Evolutionary conservation across 2,888 invertebrate species (phyloP), one percentile per base, ranked within the genome.

Genomic region (Sphinx pinastri): DNA sequence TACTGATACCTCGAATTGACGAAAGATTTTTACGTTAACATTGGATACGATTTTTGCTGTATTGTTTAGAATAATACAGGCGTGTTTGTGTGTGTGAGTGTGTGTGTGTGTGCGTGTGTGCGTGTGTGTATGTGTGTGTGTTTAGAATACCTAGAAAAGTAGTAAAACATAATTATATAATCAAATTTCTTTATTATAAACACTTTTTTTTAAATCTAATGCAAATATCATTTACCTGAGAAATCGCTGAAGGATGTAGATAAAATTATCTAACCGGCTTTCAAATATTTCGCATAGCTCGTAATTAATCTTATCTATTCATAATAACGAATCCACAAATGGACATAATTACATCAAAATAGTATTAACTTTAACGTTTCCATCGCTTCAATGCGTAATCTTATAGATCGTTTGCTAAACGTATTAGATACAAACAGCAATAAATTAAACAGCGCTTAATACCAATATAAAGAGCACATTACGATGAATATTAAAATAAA

Each of bases 361-460:
- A 19, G 19, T 8, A 63, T 63, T 63, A 63, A 57, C 25, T 57
- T 57, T 31, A 63, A 63, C 16, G 19, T 49, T 63, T 63, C 63
- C 49, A 60, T 25, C 13, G 31, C 16, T 47, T 63, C 49, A 63
- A 49, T 52, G 14, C 31, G 10, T 10, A 25, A n/a, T 19, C 25
- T 63, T 45, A 63, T 69, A 45, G 52, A 52, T n/a, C 69, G 45
- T 69, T 69, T 54, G 60, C 58, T 38, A 69, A 69, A 69, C 60
- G 16, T 16, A 45, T 52, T 16, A 69, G 19, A 60, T 38, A 69
- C n/a, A 63, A 54, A 47, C 19, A 13, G 47, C 54, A 19, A 69
- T 69, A 69, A 69, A 69, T 69, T 63, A 69, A 57, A n/a, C 52
- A 52, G 13, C 52, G 47, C 45, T 52, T 54, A 69, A 69, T 69